Conservation (phyloP, 1,140 invertebrate species). For the Subanguina moxae region DNA sequence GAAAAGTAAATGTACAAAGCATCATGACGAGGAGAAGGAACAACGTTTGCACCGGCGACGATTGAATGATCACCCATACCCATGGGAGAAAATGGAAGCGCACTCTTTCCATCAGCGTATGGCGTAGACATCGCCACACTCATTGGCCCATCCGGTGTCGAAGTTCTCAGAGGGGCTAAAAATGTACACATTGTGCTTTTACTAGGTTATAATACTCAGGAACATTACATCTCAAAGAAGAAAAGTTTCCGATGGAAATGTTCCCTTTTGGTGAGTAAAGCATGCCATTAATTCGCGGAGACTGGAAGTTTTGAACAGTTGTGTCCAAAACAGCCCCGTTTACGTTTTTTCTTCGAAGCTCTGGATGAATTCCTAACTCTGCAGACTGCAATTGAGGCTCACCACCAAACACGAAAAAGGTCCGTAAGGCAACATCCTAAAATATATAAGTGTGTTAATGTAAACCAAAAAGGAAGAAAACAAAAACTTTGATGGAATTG, state of each 20-base stretch:
- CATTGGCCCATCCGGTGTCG: conserved; percentile 22
- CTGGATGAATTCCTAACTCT: not conserved
- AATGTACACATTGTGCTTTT: not conserved
- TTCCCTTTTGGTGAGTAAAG: not conserved
- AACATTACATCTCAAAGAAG: not conserved
- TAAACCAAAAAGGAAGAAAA: too few species aligned
- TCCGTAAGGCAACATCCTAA: conserved; percentile 33
- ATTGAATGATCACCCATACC: conserved; percentile 24
- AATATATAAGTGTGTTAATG: too few species aligned
- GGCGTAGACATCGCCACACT: not conserved
- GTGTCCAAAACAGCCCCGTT: too few species aligned
- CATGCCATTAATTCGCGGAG: conserved; percentile 1
- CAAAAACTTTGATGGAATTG: conserved; percentile 23
- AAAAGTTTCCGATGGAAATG: not conserved
- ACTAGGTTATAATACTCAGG: not conserved
- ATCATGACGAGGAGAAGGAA: conserved; percentile 82
- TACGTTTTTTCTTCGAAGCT: too few species aligned
- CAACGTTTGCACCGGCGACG: conserved; percentile 61
- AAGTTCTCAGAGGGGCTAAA: conserved; percentile 28
- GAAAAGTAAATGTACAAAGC: conserved; percentile 70
- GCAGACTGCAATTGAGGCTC: conserved; percentile 23
- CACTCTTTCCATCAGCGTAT: conserved; percentile 10
- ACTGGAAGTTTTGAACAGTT: not conserved
- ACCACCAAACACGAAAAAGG: conserved; percentile 31
- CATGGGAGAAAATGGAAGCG: conserved; percentile 16